Evolutionary conservation across 2,888 invertebrate species (phyloP).

Genomic region (Globia sparganii): DNA sequence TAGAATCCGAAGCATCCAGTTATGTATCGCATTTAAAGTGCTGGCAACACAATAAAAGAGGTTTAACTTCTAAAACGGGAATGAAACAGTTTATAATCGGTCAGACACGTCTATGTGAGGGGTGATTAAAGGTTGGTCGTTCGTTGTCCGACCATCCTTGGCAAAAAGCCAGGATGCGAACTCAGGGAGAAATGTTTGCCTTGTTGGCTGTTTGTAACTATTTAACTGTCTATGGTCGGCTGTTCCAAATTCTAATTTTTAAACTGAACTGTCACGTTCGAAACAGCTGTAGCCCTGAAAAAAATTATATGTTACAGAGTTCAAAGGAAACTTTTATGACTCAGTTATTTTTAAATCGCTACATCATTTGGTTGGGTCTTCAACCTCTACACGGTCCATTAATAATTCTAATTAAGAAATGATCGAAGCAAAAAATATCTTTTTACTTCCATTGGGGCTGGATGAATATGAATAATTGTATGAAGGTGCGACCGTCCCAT

Average conservation of each 20-base stretch:
- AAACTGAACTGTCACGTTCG: constrained; percentile 52
- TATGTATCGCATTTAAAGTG: constrained; percentile 58
- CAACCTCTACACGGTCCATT: constrained; percentile 31
- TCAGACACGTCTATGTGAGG: constrained; percentile 67
- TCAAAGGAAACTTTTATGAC: constrained; percentile 50
- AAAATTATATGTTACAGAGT: constrained; percentile 1
- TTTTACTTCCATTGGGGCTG: constrained; percentile 34
- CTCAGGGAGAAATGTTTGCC: constrained; percentile 69
- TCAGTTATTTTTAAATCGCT: constrained; percentile 51
- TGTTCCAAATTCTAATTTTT: constrained; percentile 69
- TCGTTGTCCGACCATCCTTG: constrained; percentile 84
- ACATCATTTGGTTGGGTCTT: constrained; percentile 38
- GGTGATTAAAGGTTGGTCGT: constrained; percentile 84
- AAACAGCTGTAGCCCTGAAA: constrained; percentile 17
- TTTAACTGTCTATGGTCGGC: constrained; percentile 72
- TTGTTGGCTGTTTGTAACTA: constrained; percentile 73
- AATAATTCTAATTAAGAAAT: constrained; percentile 55
- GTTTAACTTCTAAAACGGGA: constrained; percentile 82
- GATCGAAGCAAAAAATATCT: constrained; percentile 28
- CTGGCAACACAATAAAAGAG: constrained; percentile 71
- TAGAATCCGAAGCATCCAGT: constrained; percentile 46
- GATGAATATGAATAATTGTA: background rate
- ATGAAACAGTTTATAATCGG: constrained; percentile 69
- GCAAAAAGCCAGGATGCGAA: constrained; percentile 78
- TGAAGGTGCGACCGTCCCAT: constrained; percentile 4